Evolutionary conservation across 2,797 vertebrate species (phyloP).

Genomic region (Onychomys torridus): DNA sequence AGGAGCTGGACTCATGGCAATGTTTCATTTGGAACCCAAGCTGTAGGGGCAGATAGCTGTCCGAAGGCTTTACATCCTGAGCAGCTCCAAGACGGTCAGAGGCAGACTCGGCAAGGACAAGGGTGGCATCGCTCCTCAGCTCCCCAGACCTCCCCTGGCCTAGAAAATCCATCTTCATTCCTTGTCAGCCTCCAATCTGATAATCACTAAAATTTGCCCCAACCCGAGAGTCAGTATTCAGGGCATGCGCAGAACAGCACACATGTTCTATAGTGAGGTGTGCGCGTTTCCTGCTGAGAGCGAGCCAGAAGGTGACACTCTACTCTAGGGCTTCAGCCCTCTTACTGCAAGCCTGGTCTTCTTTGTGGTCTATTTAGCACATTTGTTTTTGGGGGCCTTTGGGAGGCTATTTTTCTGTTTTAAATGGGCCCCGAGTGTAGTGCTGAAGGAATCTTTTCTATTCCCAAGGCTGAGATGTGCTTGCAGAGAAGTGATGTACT

Average conservation of each 20-base stretch:
- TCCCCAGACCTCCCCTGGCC: neutral
- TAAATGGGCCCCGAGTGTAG: neutral
- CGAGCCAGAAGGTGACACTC: neutral
- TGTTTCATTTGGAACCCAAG: neutral
- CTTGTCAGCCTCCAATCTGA: neutral
- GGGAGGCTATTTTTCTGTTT: neutral
- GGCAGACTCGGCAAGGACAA: neutral
- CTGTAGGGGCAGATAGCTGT: neutral
- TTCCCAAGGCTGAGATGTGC: neutral
- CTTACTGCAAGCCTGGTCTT: neutral
- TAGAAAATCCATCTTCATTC: neutral
- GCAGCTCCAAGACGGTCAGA: neutral
- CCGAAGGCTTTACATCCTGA: neutral
- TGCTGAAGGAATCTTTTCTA: neutral
- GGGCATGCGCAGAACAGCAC: neutral
- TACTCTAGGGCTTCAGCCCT: neutral
- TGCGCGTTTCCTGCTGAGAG: neutral
- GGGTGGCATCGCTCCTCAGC: rapidly evolving
- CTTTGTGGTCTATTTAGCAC: neutral
- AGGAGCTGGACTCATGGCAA: neutral
- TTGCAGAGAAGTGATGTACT: neutral
- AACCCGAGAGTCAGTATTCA: neutral
- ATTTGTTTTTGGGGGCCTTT: neutral
- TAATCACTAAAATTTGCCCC: neutral
- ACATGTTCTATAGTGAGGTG: rapidly evolving